Conservation (phyloP, 2,113 vertebrate species). For the Crotalus helleri region DNA sequence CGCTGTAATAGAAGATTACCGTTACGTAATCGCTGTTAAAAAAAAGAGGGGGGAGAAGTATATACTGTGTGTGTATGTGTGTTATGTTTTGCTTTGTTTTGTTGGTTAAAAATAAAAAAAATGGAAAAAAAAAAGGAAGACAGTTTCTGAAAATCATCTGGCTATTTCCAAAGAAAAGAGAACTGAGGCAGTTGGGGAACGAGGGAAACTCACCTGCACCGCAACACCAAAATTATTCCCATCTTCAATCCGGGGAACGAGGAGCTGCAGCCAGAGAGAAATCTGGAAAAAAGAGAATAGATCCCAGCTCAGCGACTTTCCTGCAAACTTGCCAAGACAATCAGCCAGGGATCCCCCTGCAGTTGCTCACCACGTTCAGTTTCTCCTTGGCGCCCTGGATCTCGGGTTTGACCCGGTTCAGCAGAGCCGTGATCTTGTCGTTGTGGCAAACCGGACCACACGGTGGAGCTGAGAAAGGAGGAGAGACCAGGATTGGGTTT, state of each 20-base stretch:
- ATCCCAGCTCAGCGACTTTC: background rate
- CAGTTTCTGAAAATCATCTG: no score
- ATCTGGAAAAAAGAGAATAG: constrained; percentile 63
- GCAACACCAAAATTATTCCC: constrained; percentile 93
- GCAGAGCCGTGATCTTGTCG: constrained; percentile 75
- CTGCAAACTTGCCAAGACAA: accelerated
- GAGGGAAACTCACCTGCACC: constrained; percentile 75
- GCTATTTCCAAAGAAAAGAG: background rate
- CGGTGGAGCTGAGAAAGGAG: constrained; percentile 70
- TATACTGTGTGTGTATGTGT: no score
- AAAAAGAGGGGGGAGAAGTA: no score
- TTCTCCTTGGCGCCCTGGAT: constrained; percentile 85
- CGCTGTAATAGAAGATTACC: no score
- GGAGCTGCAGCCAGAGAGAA: constrained; percentile 86
- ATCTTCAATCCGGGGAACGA: constrained; percentile 86
- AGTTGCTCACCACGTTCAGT: constrained; percentile 76
- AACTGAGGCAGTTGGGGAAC: background rate
- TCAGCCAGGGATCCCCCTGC: accelerated
- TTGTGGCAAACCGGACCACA: constrained; percentile 85
- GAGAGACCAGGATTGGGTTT: background rate
- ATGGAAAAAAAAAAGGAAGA: no score
- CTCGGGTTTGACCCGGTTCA: constrained; percentile 77
- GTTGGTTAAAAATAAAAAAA: no score
- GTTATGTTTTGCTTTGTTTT: no score
- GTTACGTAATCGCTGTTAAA: no score